Conservation (phyloP, 2,113 vertebrate genomes). For the Sander lucioperca region DNA sequence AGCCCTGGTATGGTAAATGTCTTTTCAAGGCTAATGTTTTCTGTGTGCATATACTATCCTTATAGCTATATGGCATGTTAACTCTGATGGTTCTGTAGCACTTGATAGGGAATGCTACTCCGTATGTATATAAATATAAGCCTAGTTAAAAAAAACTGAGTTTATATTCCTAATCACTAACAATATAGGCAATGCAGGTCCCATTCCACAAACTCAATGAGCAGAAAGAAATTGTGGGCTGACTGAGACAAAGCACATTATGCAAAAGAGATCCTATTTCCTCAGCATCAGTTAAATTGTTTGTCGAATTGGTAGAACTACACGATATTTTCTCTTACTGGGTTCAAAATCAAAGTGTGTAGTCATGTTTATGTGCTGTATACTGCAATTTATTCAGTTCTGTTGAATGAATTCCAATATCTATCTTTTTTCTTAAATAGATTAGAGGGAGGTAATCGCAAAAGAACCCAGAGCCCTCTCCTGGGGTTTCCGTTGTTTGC, state of each 20-base stretch:
- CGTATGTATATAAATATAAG: neutral
- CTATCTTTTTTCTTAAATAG: conserved; percentile 53
- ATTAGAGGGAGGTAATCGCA: conserved; percentile 52
- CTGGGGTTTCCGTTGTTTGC: conserved; percentile 43
- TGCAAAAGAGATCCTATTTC: conserved; percentile 5
- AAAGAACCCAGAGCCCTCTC: conserved; percentile 22
- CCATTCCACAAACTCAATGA: conserved; percentile 23
- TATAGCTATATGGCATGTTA: neutral
- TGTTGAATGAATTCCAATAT: conserved; percentile 21
- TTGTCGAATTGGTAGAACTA: conserved; percentile 13
- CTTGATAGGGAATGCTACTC: neutral
- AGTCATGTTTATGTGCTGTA: conserved; percentile 29
- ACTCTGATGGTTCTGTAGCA: neutral
- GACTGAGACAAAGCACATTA: conserved; percentile 20
- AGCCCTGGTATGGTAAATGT: neutral
- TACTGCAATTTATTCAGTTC: conserved; percentile 22
- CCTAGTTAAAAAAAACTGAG: conserved; percentile 13
- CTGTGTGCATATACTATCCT: neutral
- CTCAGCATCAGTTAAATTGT: conserved; percentile 33
- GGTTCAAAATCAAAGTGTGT: neutral
- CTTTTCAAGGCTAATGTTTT: neutral
- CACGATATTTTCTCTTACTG: neutral
- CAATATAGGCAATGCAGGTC: neutral
- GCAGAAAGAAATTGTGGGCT: conserved; percentile 45
- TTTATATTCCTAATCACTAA: neutral